These are phyloP conservation scores for Meriones psammophilus DNA, from an alignment of 2,797 vertebrate genomes.

Conservation along the genomic window DNA sequence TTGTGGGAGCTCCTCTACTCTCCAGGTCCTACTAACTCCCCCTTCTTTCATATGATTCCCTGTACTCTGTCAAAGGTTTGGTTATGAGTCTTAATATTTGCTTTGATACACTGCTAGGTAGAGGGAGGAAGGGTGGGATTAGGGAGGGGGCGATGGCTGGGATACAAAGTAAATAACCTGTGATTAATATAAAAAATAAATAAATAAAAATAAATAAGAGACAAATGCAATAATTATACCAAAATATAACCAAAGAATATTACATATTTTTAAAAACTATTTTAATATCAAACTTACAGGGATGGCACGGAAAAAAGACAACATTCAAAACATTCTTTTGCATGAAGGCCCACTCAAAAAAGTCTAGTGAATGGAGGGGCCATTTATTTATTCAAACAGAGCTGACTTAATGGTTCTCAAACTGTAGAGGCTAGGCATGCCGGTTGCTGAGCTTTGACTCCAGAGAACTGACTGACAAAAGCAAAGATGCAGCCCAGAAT, in stretches of 20 bases:
- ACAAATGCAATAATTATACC: background rate
- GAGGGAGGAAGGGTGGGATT: no score
- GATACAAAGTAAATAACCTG: no score
- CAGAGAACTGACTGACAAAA: background rate
- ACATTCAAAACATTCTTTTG: background rate
- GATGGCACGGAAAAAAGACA: background rate
- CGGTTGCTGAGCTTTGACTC: background rate
- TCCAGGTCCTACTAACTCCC: no score
- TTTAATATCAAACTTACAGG: background rate
- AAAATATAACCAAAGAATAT: slow-evolving; percentile 12
- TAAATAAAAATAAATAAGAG: background rate
- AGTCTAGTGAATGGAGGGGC: background rate
- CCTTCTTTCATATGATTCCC: no score
- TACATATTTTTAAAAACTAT: background rate
- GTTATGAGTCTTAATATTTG: no score
- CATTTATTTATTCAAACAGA: slow-evolving; percentile 20
- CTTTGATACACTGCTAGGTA: no score
- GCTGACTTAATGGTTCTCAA: slow-evolving; percentile 28
- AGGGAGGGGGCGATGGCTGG: no score
- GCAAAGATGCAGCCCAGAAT: slow-evolving; percentile 15
- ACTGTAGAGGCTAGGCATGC: background rate
- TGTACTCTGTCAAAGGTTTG: no score
- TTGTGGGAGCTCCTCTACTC: no score
- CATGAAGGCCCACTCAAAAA: background rate
- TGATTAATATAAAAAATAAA: no score